Evolutionary conservation across 1,140 invertebrate species (phyloP).

Genomic region (Drosophila bocki): DNA sequence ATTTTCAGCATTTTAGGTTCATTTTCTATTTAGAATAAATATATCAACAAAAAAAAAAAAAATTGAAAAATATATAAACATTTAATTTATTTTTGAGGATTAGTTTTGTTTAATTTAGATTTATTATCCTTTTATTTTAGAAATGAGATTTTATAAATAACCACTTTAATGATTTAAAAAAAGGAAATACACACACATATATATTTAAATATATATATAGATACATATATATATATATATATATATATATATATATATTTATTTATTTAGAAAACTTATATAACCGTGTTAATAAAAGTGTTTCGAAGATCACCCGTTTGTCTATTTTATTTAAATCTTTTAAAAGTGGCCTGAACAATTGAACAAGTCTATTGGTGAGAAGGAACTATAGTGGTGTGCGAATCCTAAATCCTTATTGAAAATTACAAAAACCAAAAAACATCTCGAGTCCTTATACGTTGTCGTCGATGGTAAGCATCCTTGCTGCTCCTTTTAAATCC

Average conservation of each 20-base stretch:
- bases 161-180: slow-evolving; percentile 3
- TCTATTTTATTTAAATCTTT: neutral
- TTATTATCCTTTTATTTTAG: slow-evolving; percentile 6
- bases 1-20: slow-evolving; percentile 17
- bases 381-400: neutral
- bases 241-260: slow-evolving; percentile 5
- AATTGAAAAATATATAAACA: slow-evolving; percentile 2
- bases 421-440: too few species aligned
- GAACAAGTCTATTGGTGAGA: neutral
- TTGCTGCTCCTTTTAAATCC: neutral
- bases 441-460: neutral
- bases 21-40: slow-evolving; percentile 15
- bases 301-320: slow-evolving; percentile 11
- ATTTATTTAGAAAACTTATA: slow-evolving; percentile 23
- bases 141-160: slow-evolving; percentile 14
- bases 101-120: slow-evolving; percentile 15
- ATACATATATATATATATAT: neutral
- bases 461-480: neutral
- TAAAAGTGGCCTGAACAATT: neutral
- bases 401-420: neutral
- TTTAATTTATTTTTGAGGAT: slow-evolving; percentile 13
- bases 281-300: slow-evolving; percentile 22
- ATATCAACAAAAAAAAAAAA: neutral
- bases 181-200: slow-evolving; percentile 4
- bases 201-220: slow-evolving; percentile 4